These are phyloP conservation scores for Microtus oregoni DNA, from an alignment of 2,113 vertebrate genomes.

Conservation along the genomic window DNA sequence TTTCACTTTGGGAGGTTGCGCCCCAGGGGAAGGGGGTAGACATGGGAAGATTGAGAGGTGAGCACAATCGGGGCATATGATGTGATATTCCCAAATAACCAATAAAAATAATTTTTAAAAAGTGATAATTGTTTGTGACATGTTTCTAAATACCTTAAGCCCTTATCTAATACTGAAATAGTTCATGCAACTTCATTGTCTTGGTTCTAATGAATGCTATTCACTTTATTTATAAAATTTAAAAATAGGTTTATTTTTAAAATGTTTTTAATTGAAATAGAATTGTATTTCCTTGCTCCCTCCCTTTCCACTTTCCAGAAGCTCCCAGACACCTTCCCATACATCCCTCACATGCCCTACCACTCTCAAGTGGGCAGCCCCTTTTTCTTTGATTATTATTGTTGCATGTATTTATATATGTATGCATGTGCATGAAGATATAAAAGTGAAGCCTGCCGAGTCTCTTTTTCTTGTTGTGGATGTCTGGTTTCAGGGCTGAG, in stretches of 20 bases:
- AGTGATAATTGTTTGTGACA: neutral
- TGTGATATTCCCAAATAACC: neutral
- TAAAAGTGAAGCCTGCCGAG: neutral
- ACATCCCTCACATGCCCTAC: neutral
- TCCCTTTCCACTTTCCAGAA: neutral
- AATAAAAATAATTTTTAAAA: neutral
- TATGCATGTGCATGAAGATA: neutral
- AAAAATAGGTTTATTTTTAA: neutral
- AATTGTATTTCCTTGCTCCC: neutral
- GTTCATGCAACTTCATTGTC: neutral
- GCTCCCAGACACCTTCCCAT: neutral
- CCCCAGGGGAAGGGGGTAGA: too few relatives aligned
- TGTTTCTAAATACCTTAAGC: neutral
- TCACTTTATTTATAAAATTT: neutral
- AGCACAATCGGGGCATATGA: neutral
- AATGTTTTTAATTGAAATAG: neutral
- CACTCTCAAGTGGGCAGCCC: neutral
- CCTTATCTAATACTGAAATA: neutral
- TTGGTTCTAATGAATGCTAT: constrained; percentile 11
- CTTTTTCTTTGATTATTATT: neutral
- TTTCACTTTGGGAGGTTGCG: neutral
- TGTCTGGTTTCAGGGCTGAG: neutral
- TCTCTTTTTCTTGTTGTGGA: neutral
- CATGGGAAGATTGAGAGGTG: neutral
- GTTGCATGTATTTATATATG: neutral